A percentile compares a stretch with the other conserved stretches of the same genome.
Conservation (phyloP, 2,888 invertebrate genomes). For the Aporophyla lueneburgensis region DNA sequence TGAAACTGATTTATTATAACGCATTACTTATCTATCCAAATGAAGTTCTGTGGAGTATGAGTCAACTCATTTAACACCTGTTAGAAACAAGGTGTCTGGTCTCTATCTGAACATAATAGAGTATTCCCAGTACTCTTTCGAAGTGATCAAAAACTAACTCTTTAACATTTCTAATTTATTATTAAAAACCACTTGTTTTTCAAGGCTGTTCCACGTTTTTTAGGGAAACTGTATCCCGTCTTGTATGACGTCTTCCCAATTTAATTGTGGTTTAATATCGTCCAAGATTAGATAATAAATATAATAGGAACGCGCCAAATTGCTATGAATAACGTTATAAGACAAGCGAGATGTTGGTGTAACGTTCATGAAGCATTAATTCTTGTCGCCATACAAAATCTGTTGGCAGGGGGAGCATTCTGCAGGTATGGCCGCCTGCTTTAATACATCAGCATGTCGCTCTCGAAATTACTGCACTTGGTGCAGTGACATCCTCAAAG, state of each 20-base stretch:
- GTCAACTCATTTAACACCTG: slow-evolving; percentile 23
- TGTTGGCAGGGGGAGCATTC: slow-evolving; percentile 68
- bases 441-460: slow-evolving; percentile 79
- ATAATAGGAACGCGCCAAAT: slow-evolving; percentile 53
- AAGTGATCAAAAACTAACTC: slow-evolving; percentile 4
- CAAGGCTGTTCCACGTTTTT: slow-evolving; percentile 29
- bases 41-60: slow-evolving; percentile 33
- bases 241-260: slow-evolving; percentile 38
- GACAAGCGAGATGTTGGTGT: slow-evolving; percentile 50
- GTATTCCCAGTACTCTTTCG: background rate
- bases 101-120: background rate
- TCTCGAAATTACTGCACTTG: slow-evolving; percentile 72
- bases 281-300: slow-evolving; percentile 53
- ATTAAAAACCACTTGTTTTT: slow-evolving; percentile 5
- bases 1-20: slow-evolving; percentile 39
- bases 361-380: slow-evolving; percentile 59
- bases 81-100: slow-evolving; percentile 5
- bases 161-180: slow-evolving; percentile 4
- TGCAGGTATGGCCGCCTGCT: slow-evolving; percentile 66
- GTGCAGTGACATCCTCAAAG: slow-evolving; percentile 70
- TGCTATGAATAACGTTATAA: slow-evolving; percentile 50
- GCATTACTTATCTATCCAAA: slow-evolving; percentile 5
- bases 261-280: slow-evolving; percentile 56
- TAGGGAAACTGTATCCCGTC: slow-evolving; percentile 25
- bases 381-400: slow-evolving; percentile 71